Base-by-base conservation (phyloP, 2,797 vertebrate genomes). In the Thalassophryne amazonica region DNA sequence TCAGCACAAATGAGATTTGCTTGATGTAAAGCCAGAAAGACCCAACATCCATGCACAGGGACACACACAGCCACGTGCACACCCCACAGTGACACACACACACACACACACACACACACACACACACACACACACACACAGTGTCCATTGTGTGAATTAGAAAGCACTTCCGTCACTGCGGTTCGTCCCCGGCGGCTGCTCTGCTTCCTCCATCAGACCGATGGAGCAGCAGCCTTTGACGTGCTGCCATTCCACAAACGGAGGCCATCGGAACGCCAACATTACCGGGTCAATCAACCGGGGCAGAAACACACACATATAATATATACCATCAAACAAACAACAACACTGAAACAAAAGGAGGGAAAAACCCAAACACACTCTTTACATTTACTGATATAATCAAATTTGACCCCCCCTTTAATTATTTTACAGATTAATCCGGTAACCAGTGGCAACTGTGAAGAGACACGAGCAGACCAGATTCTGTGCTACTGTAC, bases 91-190 rank as follows among this genome's bases (percentile, higher is more conserved):
- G 7, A 25, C 21, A 22, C 14, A 13, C 18, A 19, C 33, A 25
- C 52, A 11, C 31, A 25, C 23, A 16, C 33, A 15, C 14, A 23
- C 25, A 21, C 36, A 40, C 32, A 27, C 20, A 22, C 32, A 30
- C 32, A 52, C 9, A 33, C 13, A 28, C 27, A 40, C 50, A 48
- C 24, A 43, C 37, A 55, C 45, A 37, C 25, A 53, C 53, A 37
- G 14, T 0, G 3, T 34, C 25, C 35, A 76, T 66, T 73, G 58
- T 71, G 60, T 39, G 71, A 62, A 75, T 80, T 64, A 76, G 41
- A 79, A 73, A 72, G 75, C 67, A 41, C 65, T 80, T 82, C 77
- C 74, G 77, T 82, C 76, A 78, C 70, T 76, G 61, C 60, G 58
- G 74, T 56, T 73, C 63, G 61, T 74, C 57, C 58, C 67, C 54